Percentiles rank a stretch among this genome's conserved stretches.
Evolutionary conservation across 1,140 invertebrate genomes (phyloP).

Genomic region (Venturia canescens): DNA sequence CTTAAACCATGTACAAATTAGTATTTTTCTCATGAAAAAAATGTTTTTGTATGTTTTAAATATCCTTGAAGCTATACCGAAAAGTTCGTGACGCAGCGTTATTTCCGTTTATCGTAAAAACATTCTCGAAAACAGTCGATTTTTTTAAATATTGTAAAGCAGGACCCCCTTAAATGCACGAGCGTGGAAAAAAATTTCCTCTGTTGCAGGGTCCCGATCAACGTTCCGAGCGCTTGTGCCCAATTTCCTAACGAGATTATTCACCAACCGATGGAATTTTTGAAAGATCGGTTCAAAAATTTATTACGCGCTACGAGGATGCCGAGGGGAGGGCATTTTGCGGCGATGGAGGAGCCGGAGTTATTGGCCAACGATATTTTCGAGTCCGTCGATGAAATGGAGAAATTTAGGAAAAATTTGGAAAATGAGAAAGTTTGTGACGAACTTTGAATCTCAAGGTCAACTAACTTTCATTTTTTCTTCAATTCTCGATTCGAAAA

Average conservation of each 20-base stretch:
- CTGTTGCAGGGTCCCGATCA: conserved; percentile 61
- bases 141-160: too few relatives aligned
- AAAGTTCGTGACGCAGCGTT: too few relatives aligned
- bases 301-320: conserved; percentile 73
- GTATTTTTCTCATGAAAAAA: too few relatives aligned
- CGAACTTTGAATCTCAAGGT: conserved; percentile 25
- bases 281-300: conserved; percentile 74
- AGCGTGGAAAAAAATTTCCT: too few relatives aligned
- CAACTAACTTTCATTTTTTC: too few relatives aligned
- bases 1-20: too few relatives aligned
- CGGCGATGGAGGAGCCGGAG: conserved; percentile 80
- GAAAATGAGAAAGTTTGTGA: conserved; percentile 30
- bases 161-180: too few relatives aligned
- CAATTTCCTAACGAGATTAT: conserved; percentile 76
- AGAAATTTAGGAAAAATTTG: conserved; percentile 27
- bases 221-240: conserved; percentile 76
- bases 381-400: conserved; percentile 56
- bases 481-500: background rate
- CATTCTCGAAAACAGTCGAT: too few relatives aligned
- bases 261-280: conserved; percentile 69
- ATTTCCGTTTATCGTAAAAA: too few relatives aligned
- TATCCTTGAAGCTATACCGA: too few relatives aligned
- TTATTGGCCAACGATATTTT: conserved; percentile 72
- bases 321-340: conserved; percentile 81
- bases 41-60: too few relatives aligned